Base-by-base conservation (phyloP, 2,888 invertebrate species). In the Chrysodeixis includens region DNA sequence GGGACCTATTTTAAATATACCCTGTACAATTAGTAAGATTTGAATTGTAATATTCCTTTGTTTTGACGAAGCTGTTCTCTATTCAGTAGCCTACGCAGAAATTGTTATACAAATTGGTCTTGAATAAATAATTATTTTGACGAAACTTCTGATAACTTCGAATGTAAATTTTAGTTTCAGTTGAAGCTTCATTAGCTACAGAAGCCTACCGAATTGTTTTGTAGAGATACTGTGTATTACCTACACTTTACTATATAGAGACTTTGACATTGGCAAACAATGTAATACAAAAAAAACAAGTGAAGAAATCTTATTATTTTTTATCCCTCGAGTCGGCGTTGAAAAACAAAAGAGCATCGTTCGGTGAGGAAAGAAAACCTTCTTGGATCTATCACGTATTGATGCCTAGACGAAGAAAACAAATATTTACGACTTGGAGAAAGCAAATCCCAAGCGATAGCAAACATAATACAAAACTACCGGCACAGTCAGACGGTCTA, bases 1-100 rank as follows among this genome's bases (percentile, higher is more conserved):
- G 40, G 16, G 32, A 58, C 62, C 56, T 49, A 60, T 66, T 63
- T 32, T 66, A 32, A 69, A 75, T 72, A 40, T 18, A 26, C 26
- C 26, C 6, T 26, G 44, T 51, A 16, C 54, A 51, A 18, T 46
- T 52, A 20, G 40, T 40, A 40, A n/a, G 32, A 20, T 35, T 61
- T 58, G 12, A 0, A 44, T 69, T 72, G 60, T 16, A 55, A 56
- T 52, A 30, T 22, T 56, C 49, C 6, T 63, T 57, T 60, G 59
- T 26, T 52, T 26, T 46, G 10, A 40, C 54, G 22, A n/a, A 40
- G 14, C n/a, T 6, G 40, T 40, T 40, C 40, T 6, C 0, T 4
- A 14, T 40, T 40, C n/a, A 1, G 12, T 10, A 26, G 26, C 26
- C 26, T 26, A 26, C 26, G 26, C 26, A 26, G 26, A 26, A 26